phyloP scores from a whole-genome alignment of 1,140 invertebrate species.

The Euura saliciscinereae region DNA sequence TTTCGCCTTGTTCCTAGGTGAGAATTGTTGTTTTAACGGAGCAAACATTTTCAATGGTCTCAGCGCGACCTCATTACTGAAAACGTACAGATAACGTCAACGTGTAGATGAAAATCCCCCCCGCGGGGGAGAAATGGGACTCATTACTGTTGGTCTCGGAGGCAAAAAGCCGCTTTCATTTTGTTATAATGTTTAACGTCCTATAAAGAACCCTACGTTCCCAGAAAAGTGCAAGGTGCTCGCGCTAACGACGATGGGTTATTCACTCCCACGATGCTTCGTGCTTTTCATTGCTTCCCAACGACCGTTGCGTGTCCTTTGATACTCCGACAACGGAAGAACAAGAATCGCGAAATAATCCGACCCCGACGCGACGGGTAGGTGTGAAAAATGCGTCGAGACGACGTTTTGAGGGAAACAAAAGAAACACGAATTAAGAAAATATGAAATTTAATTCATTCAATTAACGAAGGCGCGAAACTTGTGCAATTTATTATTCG shows the following conservation, averaged over 20 bases:
- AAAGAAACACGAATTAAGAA: no score
- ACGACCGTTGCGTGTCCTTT: neutral
- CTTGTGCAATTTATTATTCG: no score
- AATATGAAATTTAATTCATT: no score
- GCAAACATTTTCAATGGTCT: conserved; percentile 53
- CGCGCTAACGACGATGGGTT: conserved; percentile 50
- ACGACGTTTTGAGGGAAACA: no score
- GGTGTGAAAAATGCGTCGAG: no score
- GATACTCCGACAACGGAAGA: no score
- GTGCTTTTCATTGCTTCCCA: neutral
- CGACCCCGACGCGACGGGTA: no score
- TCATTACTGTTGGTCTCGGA: conserved; percentile 47
- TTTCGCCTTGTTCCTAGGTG: conserved; percentile 16
- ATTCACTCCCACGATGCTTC: conserved; percentile 43
- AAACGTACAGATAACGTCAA: no score
- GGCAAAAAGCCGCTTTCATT: conserved; percentile 43
- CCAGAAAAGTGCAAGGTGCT: conserved; percentile 33
- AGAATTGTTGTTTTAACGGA: conserved; percentile 23
- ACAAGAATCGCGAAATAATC: no score
- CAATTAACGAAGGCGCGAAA: no score
- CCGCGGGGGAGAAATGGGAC: conserved; percentile 37
- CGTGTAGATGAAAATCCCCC: no score
- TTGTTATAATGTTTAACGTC: conserved; percentile 40
- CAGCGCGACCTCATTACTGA: conserved; percentile 55
- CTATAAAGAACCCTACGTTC: conserved; percentile 31